Evolutionary conservation across 2,797 vertebrate species (phyloP), one percentile per base, ranked within the genome.

Genomic region (Melanotaenia parkinsoni): DNA sequence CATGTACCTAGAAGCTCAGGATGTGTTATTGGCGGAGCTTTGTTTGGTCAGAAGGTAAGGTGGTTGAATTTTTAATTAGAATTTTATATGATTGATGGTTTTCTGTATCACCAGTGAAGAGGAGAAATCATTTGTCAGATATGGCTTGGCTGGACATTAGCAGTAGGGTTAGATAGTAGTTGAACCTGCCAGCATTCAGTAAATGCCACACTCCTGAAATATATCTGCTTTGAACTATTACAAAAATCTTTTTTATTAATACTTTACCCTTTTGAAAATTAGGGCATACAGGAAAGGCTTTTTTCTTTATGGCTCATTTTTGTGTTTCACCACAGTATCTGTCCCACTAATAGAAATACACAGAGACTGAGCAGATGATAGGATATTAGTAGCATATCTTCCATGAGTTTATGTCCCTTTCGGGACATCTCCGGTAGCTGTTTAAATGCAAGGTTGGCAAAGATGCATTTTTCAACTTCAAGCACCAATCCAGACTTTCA

Each of bases 331-430:
- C 58, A 67, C 61, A 70, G 74, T 76, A 84, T 86, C 62, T 59
- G 77, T 90, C 85, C 79, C 85, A 70, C 67, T 85, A 90, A 85
- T 88, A 76, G 82, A 84, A 67, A 59, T 57, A 67, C 69, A 76
- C 54, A 68, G 69, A 86, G 75, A 61, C 56, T 63, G 75, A 91
- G 81, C 91, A 93, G 90, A 92, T 91, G 89, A 88, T 61, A 40
- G 77, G 67, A 86, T 89, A 90, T 93, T 87, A 84, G 79, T 72
- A 58, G 60, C 67, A 72, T 74, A 87, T 90, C 74, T 81, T 88
- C 88, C 86, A 87, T 91, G 74, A 66, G 26, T 76, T 86, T 77
- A 82, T 82, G 71, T 85, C 74, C 79, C 86, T 82, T 83, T 84
- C 82, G 88, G 87, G 88, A 92, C 57, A 35, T 85, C 40, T 71